Base-by-base conservation (phyloP, 2,888 invertebrate genomes). In the Quadroppia sp. region DNA sequence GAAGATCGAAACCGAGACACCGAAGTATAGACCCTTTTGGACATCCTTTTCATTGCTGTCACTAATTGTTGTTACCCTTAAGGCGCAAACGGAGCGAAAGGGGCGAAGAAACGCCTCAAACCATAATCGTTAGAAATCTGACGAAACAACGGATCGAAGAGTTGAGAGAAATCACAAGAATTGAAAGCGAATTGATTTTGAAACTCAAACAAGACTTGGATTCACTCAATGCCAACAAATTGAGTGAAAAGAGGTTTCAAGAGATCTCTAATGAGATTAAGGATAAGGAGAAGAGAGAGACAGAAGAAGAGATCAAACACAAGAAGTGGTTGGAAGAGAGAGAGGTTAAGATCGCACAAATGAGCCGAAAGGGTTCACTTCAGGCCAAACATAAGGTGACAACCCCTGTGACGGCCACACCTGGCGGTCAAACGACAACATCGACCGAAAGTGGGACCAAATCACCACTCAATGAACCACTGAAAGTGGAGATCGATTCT, bases 1-100 rank as follows among this genome's bases (percentile, higher is more conserved):
- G 80, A 89, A 89, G 82, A 89, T 90, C 15, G 93, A 91, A 81
- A 90, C 88, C 42, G 93, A 91, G 81, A 90, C 88, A 45, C 92
- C 92, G 0, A 94, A 90, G 84, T 83, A 80, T 80, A 81, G 77
- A n/a, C 36, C 32, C 11, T 11, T 45, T 36, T 13, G 15, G 13
- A 17, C 17, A 20, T 1, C 9, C 67, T 56, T 28, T 71, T 73
- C 7, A 48, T 11, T 9, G n/a, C n/a, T n/a, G n/a, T n/a, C 3
- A n/a, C 23, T 56, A 25, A 56, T 56, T 23, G 13, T 23, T 56
- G 15, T 28, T 36, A 11, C 36, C 36, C 4, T 25, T 45, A 13
- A 77, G 77, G 25, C 86, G 92, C 0, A 93, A 92, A 81, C 86
- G 89, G 50, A 80, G 81, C 25, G 83, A 83, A 71, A 79, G 81